Conservation (phyloP, 2,113 vertebrate species). For the Triplophysa tibetana region DNA sequence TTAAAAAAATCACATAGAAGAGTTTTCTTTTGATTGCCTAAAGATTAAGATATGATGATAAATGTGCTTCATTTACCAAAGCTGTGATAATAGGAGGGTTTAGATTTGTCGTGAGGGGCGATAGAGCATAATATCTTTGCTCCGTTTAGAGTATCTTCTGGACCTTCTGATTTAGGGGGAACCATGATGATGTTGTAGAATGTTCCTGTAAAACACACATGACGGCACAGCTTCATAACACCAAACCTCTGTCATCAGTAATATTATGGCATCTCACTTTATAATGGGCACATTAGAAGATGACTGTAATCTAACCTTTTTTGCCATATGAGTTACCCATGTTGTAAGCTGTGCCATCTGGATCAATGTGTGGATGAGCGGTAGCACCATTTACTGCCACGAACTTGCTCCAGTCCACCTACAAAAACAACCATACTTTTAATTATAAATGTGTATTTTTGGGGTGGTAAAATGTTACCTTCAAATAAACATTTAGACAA, state of each 20-base stretch:
- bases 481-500: not conserved
- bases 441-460: not conserved
- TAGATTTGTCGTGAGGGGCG: constrained; percentile 73
- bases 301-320: constrained; percentile 71
- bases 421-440: constrained; percentile 10
- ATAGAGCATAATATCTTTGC: constrained; percentile 86
- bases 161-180: constrained; percentile 73
- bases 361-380: constrained; percentile 91
- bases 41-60: not conserved
- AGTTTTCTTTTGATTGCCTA: not conserved
- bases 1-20: not conserved
- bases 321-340: constrained; percentile 92
- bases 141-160: constrained; percentile 76
- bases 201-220: constrained; percentile 70
- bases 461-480: not conserved
- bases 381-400: constrained; percentile 92
- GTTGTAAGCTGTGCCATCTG: constrained; percentile 89
- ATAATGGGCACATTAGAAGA: not conserved
- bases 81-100: constrained; percentile 94
- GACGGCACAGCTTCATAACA: not conserved
- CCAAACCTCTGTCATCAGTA: not conserved
- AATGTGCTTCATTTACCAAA: constrained; percentile 76
- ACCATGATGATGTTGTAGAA: constrained; percentile 87
- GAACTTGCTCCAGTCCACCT: constrained; percentile 94
- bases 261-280: not conserved